Evolutionary conservation across 1,140 invertebrate genomes (phyloP).

Genomic region (Notospermus geniculatus): DNA sequence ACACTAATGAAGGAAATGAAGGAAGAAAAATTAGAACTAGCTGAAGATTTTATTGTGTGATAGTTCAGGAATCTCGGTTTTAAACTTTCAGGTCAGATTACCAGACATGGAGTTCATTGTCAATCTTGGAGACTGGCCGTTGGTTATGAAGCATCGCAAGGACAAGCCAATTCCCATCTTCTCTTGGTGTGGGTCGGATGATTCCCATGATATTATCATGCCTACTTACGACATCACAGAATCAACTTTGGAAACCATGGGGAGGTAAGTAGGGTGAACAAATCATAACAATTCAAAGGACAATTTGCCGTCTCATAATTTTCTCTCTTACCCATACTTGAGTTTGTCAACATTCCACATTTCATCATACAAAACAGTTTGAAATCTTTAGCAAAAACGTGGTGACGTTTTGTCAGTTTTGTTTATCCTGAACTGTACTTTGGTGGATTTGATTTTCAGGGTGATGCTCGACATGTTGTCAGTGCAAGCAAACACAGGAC

Average conservation of each 20-base stretch:
- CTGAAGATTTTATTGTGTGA: neutral
- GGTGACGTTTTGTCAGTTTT: too few relatives aligned
- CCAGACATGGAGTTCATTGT: conserved; percentile 89
- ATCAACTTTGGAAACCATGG: conserved; percentile 86
- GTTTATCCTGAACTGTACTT: neutral
- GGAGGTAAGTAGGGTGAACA: conserved; percentile 63
- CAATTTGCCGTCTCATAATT: conserved; percentile 7
- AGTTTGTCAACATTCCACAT: too few relatives aligned
- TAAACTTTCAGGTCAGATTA: conserved; percentile 57
- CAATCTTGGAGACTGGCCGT: conserved; percentile 95
- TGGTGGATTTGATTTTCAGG: conserved; percentile 59
- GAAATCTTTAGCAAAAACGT: too few relatives aligned
- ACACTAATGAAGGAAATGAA: too few relatives aligned
- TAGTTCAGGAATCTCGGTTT: neutral
- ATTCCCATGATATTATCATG: conserved; percentile 84
- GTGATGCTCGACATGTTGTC: conserved; percentile 86
- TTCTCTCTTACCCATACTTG: too few relatives aligned
- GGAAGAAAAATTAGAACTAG: neutral
- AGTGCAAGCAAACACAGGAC: conserved; percentile 75
- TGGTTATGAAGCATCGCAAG: conserved; percentile 59
- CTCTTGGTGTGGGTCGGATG: conserved; percentile 91
- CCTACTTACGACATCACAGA: conserved; percentile 95
- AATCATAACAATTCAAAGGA: neutral
- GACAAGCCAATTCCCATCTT: conserved; percentile 72
- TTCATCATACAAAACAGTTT: too few relatives aligned